Evolutionary conservation across 2,888 invertebrate species (phyloP).

Genomic region (Andrena haemorrhoa): DNA sequence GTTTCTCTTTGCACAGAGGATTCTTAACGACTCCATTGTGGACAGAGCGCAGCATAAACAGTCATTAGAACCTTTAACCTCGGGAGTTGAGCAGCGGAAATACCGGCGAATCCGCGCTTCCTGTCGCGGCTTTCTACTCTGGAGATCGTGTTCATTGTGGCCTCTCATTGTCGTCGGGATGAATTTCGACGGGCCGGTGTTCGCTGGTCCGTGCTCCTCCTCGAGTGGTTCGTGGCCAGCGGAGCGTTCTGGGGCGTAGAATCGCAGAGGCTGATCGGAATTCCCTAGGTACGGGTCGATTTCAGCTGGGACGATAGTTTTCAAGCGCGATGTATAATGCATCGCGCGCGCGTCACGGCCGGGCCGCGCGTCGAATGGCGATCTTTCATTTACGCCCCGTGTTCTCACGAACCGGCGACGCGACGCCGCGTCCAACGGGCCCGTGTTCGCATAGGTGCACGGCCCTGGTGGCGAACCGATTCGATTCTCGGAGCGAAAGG

Average conservation of each 20-base stretch:
- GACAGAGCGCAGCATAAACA: conserved; percentile 60
- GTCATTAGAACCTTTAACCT: conserved; percentile 67
- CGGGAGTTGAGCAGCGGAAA: conserved; percentile 65
- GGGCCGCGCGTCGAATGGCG: conserved; percentile 70
- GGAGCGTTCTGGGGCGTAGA: conserved; percentile 5
- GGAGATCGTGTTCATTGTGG: conserved; percentile 27
- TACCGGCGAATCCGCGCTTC: conserved; percentile 63
- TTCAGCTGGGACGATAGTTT: conserved; percentile 55
- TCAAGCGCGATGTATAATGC: conserved; percentile 73
- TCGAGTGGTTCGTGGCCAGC: not conserved
- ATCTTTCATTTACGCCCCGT: conserved; percentile 68
- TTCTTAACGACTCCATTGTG: conserved; percentile 37
- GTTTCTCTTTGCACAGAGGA: not conserved
- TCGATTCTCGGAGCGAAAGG: conserved; percentile 65
- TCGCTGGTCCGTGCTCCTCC: not conserved
- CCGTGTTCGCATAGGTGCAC: conserved; percentile 38
- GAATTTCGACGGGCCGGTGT: conserved; percentile 27
- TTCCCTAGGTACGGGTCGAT: conserved; percentile 39
- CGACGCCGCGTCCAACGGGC: conserved; percentile 2
- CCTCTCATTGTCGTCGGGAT: not conserved
- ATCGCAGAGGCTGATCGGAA: conserved; percentile 40
- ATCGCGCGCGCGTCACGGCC: conserved; percentile 58
- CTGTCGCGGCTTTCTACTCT: conserved; percentile 60
- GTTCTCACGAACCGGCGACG: conserved; percentile 64
- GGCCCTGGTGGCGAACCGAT: conserved; percentile 41